Percentiles rank a stretch among this genome's conserved stretches.
These are phyloP conservation scores for Aspidiotus destructor DNA, from an alignment of 2,888 invertebrate species.

Conservation along the genomic window DNA sequence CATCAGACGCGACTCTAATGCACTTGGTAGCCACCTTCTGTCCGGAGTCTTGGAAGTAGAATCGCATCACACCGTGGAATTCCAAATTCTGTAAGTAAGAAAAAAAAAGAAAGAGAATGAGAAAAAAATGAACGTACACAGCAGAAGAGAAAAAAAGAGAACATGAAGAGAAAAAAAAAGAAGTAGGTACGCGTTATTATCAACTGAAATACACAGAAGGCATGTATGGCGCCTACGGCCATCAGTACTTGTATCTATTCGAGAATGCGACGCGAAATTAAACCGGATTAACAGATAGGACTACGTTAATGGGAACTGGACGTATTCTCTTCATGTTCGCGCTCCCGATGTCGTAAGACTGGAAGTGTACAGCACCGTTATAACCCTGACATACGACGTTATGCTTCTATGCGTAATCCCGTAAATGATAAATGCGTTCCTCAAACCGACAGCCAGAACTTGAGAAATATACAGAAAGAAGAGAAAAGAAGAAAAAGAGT, in stretches of 20 bases:
- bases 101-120: constrained; percentile 26
- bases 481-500: too few species aligned
- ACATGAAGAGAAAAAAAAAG: background rate
- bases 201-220: background rate
- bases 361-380: constrained; percentile 3
- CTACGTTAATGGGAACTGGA: background rate
- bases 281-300: background rate
- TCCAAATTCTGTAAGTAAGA: constrained; percentile 67
- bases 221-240: too few species aligned
- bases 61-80: constrained; percentile 99
- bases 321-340: background rate
- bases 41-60: constrained; percentile 98
- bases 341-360: background rate
- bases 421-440: background rate
- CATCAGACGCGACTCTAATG: constrained; percentile 92
- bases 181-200: background rate
- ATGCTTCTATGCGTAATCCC: background rate
- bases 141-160: background rate
- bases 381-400: constrained; percentile 1
- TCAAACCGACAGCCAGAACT: background rate
- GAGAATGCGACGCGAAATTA: background rate
- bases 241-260: background rate
- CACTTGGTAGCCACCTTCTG: constrained; percentile 99
- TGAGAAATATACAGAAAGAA: too few species aligned
- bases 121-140: background rate